Evolutionary conservation across 2,888 invertebrate genomes (phyloP), one percentile per base, ranked within the genome.

Genomic region (Eupithecia inturbata): DNA sequence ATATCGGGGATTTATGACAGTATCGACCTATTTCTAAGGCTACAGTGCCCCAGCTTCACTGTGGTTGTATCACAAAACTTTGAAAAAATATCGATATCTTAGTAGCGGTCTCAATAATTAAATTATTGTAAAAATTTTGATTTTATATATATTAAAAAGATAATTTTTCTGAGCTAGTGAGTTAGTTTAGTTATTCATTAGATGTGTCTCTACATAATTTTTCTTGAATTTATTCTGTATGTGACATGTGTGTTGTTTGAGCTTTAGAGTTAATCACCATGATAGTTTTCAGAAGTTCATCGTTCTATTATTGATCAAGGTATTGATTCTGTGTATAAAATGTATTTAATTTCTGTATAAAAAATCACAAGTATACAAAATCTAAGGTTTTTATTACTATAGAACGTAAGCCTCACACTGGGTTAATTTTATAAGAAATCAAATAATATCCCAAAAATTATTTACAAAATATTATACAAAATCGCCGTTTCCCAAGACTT

Each of bases 1-100:
- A 73, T 73, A 70, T 70, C 19, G 36, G 2, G 57, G 70, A 70
- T 75, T 75, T 75, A 75, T 72, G 67, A 63, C 72, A 36, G 41
- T 10, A 63, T 39, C 63, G 67, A 67, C 67, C 63, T 63, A 62
- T 45, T 71, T 72, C 39, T 36, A 62, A 60, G 26, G 57, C 22
- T 26, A 26, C 57, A 57, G 57, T 57, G n/a, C 26, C 57, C 26
- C 57, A 26, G 57, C 22, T 57, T 57, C 14, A 14, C 26, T 26
- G 57, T 22, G 4, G 19, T 22, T 26, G 12, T 57, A 14, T 57
- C 49, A n/a, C n/a, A 22, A 49, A 49, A 10, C n/a, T 10, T 10
- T 10, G 49, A 49, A 49, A 49, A 6, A 49, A 49, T n/a, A 3
- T 49, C 49, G n/a, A 9, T 9, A 36, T 9, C 31, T 31, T 36